phyloP scores from a whole-genome alignment of 2,113 vertebrate genomes.

The Gambusia holbrooki region DNA sequence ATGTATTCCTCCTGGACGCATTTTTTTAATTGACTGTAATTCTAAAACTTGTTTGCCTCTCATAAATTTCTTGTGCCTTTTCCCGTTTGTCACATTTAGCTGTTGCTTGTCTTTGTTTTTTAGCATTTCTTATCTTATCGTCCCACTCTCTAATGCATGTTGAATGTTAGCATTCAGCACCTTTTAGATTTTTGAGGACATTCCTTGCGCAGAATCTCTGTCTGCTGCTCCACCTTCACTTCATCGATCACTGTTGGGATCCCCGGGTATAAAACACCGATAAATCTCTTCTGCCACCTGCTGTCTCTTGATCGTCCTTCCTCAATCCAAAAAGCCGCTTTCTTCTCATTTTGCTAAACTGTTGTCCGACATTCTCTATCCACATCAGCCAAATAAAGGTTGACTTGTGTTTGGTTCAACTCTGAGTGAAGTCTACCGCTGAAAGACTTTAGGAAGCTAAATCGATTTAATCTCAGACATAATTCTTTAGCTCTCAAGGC shows the following conservation, averaged over 20 bases:
- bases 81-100: too few relatives aligned
- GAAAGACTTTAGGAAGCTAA: neutral
- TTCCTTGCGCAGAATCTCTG: neutral
- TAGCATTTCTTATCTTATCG: too few relatives aligned
- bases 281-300: neutral
- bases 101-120: too few relatives aligned
- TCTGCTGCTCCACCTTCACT: neutral
- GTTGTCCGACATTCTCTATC: neutral
- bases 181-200: neutral
- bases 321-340: neutral
- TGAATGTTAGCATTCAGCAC: too few relatives aligned
- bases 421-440: slow-evolving; percentile 10
- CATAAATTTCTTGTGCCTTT: too few relatives aligned
- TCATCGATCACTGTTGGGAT: neutral
- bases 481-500: neutral
- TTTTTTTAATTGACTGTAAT: too few relatives aligned
- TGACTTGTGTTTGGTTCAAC: slow-evolving; percentile 8
- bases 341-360: neutral
- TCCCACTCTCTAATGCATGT: too few relatives aligned
- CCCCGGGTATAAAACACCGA: slow-evolving; percentile 1
- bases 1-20: too few relatives aligned
- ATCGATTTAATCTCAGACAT: neutral
- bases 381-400: slow-evolving; percentile 11
- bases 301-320: neutral
- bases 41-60: too few relatives aligned